phyloP scores from a whole-genome alignment of 2,797 vertebrate genomes.

The Anniella stebbinsi region DNA sequence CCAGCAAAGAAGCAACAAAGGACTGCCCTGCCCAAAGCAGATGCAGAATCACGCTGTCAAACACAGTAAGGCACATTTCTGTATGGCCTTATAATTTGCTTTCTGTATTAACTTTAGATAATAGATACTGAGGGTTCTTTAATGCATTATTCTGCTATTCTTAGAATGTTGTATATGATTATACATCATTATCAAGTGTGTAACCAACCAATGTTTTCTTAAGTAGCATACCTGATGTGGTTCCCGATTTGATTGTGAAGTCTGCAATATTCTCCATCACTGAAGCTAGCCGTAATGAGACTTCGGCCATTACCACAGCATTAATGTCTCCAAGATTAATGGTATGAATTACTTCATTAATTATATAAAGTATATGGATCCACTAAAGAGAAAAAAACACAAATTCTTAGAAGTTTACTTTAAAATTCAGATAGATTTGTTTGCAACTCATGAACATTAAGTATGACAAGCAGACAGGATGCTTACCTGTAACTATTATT shows the following conservation, averaged over 20 bases:
- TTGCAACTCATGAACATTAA: not conserved
- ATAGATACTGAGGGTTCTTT: not conserved
- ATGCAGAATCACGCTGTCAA: not conserved
- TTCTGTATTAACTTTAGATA: not conserved
- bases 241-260: slow-evolving; percentile 58
- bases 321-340: slow-evolving; percentile 79
- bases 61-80: not conserved
- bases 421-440: slow-evolving; percentile 7
- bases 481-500: not conserved
- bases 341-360: slow-evolving; percentile 85
- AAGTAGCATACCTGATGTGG: slow-evolving; percentile 76
- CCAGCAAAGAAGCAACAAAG: not conserved
- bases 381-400: slow-evolving; percentile 79
- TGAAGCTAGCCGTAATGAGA: slow-evolving; percentile 81
- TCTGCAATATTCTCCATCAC: slow-evolving; percentile 84
- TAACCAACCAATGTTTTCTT: slow-evolving; percentile 11
- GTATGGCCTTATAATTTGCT: not conserved
- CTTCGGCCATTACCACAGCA: slow-evolving; percentile 83
- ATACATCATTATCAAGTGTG: not conserved
- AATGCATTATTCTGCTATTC: not conserved
- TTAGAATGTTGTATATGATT: not conserved
- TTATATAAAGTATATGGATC: slow-evolving; percentile 85
- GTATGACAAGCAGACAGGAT: not conserved
- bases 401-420: slow-evolving; percentile 1
- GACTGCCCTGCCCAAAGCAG: not conserved